A percentile compares a stretch with the other conserved stretches of the same genome.
Evolutionary conservation across 2,113 vertebrate genomes (phyloP).

Genomic region (Sylvia atricapilla): DNA sequence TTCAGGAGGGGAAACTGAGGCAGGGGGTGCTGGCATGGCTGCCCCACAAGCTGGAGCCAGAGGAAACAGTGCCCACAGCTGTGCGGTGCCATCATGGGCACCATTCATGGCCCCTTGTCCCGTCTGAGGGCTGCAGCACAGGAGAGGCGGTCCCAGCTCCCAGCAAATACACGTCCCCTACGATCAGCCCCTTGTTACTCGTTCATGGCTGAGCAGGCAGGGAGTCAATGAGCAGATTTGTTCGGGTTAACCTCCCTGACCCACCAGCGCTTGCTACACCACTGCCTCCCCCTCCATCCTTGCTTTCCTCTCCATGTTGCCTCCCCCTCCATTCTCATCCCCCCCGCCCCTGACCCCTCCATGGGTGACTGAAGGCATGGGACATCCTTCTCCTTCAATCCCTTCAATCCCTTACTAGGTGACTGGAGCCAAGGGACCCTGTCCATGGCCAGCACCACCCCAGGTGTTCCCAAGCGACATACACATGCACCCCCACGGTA

Average conservation of each 20-base stretch:
- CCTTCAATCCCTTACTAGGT: neutral
- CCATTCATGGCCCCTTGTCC: accelerated
- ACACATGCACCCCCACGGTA: accelerated
- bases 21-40: accelerated
- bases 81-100: accelerated
- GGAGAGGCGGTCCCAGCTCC: neutral
- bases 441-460: neutral
- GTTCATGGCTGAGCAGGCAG: constrained; percentile 30
- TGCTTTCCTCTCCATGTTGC: neutral
- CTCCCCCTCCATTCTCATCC: neutral
- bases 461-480: accelerated
- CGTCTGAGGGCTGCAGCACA: accelerated
- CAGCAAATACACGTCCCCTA: accelerated
- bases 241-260: constrained; percentile 38
- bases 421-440: neutral
- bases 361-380: neutral
- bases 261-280: neutral
- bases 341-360: neutral
- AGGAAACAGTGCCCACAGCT: neutral
- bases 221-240: constrained; percentile 40
- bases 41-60: neutral
- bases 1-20: neutral
- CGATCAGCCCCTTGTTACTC: neutral
- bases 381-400: neutral
- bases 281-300: neutral